These are phyloP conservation scores for Euplagia quadripunctaria DNA, from an alignment of 2,888 invertebrate genomes.

Conservation along the genomic window DNA sequence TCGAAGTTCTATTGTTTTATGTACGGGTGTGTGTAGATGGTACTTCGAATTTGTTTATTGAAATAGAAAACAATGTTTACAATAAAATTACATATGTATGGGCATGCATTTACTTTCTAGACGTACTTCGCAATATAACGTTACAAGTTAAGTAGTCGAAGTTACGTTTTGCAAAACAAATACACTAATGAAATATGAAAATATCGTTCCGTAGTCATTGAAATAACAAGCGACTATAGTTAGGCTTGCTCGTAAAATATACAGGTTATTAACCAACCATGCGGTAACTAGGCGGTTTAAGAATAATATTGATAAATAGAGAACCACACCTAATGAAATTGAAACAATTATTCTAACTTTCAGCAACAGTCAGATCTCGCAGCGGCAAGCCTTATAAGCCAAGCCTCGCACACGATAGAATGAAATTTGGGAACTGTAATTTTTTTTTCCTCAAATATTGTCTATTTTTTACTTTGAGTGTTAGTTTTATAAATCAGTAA, in stretches of 20 bases:
- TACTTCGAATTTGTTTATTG: too few species aligned
- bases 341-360: too few species aligned
- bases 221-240: conserved; percentile 43
- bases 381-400: too few species aligned
- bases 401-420: too few species aligned
- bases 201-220: conserved; percentile 24
- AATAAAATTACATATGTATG: not conserved
- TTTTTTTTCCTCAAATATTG: too few species aligned
- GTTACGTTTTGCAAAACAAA: conserved; percentile 1
- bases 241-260: conserved; percentile 38
- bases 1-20: too few species aligned
- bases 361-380: too few species aligned
- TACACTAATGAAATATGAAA: conserved; percentile 21
- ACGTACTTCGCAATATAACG: conserved; percentile 1
- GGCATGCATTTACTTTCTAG: not conserved
- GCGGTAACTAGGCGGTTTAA: conserved; percentile 20
- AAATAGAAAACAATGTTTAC: not conserved
- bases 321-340: not conserved
- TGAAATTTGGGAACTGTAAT: too few species aligned
- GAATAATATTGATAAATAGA: not conserved
- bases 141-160: not conserved
- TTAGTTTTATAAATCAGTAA: too few species aligned
- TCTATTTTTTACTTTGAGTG: not conserved
- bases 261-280: conserved; percentile 36
- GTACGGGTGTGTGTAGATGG: too few species aligned